Evolutionary conservation across 1,140 invertebrate genomes (phyloP).

Genomic region (Sycobia sp.): DNA sequence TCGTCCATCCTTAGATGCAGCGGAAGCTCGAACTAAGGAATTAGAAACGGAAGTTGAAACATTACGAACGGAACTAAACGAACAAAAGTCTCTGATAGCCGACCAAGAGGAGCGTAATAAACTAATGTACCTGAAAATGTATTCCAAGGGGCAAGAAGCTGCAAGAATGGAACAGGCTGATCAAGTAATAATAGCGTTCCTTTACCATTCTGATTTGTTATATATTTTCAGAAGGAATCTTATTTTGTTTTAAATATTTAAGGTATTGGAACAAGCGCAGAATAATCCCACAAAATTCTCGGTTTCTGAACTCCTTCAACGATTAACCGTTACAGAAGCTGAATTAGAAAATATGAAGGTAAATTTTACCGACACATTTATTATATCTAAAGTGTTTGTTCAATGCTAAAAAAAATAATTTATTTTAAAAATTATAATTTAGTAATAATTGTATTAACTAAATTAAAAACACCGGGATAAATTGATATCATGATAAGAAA

Average conservation of each 20-base stretch:
- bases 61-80: constrained; percentile 67
- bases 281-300: constrained; percentile 64
- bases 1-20: constrained; percentile 60
- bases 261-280: constrained; percentile 69
- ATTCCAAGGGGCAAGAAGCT: constrained; percentile 79
- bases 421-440: too few species aligned
- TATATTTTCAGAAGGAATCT: neutral
- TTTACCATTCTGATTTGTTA: neutral
- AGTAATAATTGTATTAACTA: too few species aligned
- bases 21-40: constrained; percentile 70
- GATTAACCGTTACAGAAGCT: constrained; percentile 78
- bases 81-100: constrained; percentile 52
- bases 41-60: constrained; percentile 73
- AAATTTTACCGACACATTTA: too few species aligned
- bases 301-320: constrained; percentile 77
- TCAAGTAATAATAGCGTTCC: constrained; percentile 53
- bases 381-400: too few species aligned
- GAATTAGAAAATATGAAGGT: constrained; percentile 86
- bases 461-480: too few species aligned
- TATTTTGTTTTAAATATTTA: neutral
- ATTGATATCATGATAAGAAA: too few species aligned
- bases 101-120: constrained; percentile 78
- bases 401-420: too few species aligned
- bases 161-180: constrained; percentile 72
- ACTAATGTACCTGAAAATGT: constrained; percentile 81